Conservation (phyloP, 2,888 invertebrate genomes). For the Lasioglossum pauxillum region DNA sequence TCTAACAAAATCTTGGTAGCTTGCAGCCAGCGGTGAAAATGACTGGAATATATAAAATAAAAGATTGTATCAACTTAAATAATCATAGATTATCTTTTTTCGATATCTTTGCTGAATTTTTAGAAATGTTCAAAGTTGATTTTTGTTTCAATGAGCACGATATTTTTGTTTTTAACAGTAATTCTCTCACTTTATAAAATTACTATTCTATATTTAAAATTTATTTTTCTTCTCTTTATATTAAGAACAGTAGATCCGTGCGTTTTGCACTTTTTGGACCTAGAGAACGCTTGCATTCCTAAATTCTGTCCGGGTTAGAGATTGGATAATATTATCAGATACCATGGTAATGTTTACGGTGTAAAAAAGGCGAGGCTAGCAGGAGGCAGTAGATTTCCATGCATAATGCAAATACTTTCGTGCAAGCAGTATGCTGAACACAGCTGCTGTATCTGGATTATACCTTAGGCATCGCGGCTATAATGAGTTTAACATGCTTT, state of each 20-base stretch:
- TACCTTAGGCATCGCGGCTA: conserved; percentile 77
- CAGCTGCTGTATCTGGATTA: conserved; percentile 71
- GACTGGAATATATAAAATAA: no score
- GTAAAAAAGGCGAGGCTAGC: conserved; percentile 38
- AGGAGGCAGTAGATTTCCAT: conserved; percentile 70
- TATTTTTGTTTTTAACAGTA: no score
- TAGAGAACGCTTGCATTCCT: neutral
- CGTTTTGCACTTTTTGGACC: neutral
- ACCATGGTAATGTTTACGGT: conserved; percentile 22
- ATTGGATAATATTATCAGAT: conserved; percentile 49
- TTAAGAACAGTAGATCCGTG: neutral
- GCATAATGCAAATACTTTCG: conserved; percentile 73
- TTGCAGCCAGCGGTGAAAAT: no score
- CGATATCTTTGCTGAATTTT: no score
- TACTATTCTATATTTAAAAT: neutral
- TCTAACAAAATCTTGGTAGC: no score
- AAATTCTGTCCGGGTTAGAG: conserved; percentile 9
- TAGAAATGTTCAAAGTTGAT: no score
- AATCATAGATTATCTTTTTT: no score
- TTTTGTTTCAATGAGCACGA: no score
- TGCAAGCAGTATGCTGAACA: conserved; percentile 60
- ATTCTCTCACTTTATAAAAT: no score
- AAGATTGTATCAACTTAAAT: no score
- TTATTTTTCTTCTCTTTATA: neutral
- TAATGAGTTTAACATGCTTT: conserved; percentile 80